These are phyloP conservation scores for Ptychoptera albimana DNA, from an alignment of 2,888 invertebrate genomes.

Conservation along the genomic window DNA sequence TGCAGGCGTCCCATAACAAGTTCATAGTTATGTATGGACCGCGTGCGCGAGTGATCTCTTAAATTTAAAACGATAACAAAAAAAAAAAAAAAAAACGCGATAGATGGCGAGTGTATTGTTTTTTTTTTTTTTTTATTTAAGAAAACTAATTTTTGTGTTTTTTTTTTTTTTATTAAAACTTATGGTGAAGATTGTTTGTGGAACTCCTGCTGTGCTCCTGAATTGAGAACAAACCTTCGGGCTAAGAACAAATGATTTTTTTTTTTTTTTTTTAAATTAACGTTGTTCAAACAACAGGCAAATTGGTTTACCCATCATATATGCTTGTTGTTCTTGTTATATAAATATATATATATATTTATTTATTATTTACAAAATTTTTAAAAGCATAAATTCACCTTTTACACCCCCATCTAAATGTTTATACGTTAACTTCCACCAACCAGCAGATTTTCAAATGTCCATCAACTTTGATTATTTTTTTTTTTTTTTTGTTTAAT, in stretches of 20 bases:
- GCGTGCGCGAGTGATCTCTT: too few species aligned
- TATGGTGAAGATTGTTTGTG: slow-evolving; percentile 11
- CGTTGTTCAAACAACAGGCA: neutral
- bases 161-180: neutral
- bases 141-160: neutral
- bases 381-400: neutral
- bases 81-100: neutral
- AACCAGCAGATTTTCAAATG: too few species aligned
- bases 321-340: neutral
- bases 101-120: neutral
- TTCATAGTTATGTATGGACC: too few species aligned
- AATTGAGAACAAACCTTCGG: slow-evolving; percentile 56
- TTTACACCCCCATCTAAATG: neutral
- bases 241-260: slow-evolving; percentile 38
- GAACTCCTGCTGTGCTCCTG: slow-evolving; percentile 55
- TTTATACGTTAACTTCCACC: too few species aligned
- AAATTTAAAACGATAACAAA: too few species aligned
- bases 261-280: neutral
- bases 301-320: neutral
- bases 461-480: too few species aligned
- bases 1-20: too few species aligned
- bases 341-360: slow-evolving; percentile 1
- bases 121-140: too few species aligned
- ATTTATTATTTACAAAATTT: neutral
- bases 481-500: too few species aligned